Percentiles rank a stretch among this genome's conserved stretches.
These are phyloP conservation scores for Prolemur simus DNA, from an alignment of 2,113 vertebrate species.

Conservation along the genomic window DNA sequence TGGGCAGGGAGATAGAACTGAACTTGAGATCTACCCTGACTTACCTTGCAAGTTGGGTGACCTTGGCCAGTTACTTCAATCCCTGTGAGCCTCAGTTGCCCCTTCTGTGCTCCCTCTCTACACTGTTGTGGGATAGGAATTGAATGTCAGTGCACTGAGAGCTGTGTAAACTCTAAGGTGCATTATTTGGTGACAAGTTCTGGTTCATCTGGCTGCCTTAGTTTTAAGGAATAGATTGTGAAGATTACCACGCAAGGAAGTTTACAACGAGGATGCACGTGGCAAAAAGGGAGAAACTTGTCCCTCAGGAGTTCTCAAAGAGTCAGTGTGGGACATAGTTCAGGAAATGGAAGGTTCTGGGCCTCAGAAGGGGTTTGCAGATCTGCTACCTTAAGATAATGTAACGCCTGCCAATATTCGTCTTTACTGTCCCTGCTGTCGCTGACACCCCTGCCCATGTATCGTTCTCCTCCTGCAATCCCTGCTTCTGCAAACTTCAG, in stretches of 20 bases:
- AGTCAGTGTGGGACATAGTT: not conserved
- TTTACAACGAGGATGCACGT: not conserved
- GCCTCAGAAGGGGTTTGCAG: not conserved
- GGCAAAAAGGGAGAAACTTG: not conserved
- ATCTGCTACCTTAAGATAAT: not conserved
- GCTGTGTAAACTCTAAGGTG: not conserved
- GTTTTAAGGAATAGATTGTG: not conserved
- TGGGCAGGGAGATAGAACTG: not conserved
- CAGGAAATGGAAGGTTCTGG: not conserved
- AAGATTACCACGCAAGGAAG: not conserved
- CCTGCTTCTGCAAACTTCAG: not conserved
- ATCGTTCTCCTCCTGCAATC: not conserved
- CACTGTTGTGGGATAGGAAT: not conserved
- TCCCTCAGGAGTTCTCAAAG: not conserved
- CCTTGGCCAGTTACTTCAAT: not conserved
- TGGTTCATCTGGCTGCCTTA: not conserved
- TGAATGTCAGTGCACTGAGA: not conserved
- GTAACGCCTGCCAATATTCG: not conserved
- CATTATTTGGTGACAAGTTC: not conserved
- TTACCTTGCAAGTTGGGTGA: not conserved
- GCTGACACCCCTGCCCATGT: not conserved
- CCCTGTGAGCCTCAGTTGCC: not conserved
- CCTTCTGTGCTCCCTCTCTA: not conserved
- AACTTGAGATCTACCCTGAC: not conserved
- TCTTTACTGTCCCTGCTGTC: not conserved